Evolutionary conservation across 2,888 invertebrate genomes (phyloP), one percentile per base, ranked within the genome.

Genomic region (Macroteleia sp.): DNA sequence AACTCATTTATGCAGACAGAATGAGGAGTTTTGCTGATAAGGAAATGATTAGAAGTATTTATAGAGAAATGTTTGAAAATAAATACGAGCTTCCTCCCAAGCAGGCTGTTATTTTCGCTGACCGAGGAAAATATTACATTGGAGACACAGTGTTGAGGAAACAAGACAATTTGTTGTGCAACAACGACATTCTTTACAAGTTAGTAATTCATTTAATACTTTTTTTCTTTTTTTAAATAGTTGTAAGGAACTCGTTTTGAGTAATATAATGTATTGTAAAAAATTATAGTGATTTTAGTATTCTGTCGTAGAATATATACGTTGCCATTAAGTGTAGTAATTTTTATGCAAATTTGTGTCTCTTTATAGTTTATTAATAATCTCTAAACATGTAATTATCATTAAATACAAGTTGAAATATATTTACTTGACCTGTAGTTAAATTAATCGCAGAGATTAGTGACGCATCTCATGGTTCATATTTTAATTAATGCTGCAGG

Each of bases 11-110:
- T 88, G 94, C 95, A 12, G 96, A 96, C 86, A 93, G 99, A 75
- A 97, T 99, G 96, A 93, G 98, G 79, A 95, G 95, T 5, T 88
- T 91, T 0, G 93, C 93, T 73, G 98, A 99, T 89, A 96, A 96
- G 89, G 89, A 93, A n/a, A 94, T 93, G 90, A 96, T 97, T 61
- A 80, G 84, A 5, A 84, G 87, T 9, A 86, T 93, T 10, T 94
- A 93, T 82, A 79, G 89, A 25, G 87, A 90, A 36, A 88, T 92
- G 30, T 93, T 95, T 28, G 46, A 70, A 70, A 91, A 86, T 0
- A 82, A 91, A 52, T 92, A 92, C 87, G 92, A 93, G 79, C 89
- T 93, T 83, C 91, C 94, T 28, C 62, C 85, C 0, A 52, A 28
- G 32, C 82, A 86, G 80, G 94, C 95, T 1, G 91, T 94, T 16